phyloP scores from a whole-genome alignment of 2,888 invertebrate species.

The Ormyrus labotus region DNA sequence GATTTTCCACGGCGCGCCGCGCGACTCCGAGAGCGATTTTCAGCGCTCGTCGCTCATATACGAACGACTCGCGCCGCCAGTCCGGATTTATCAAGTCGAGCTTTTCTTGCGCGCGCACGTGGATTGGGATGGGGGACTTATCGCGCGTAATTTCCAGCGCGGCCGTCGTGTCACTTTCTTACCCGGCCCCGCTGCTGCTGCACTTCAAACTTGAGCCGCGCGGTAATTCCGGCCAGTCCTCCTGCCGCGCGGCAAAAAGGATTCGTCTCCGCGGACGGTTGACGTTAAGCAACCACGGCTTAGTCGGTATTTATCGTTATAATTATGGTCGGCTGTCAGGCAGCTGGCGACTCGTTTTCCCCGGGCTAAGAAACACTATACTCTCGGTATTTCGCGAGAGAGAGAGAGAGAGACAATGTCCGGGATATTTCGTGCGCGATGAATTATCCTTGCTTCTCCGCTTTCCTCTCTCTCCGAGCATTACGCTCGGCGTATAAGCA shows the following conservation, averaged over 20 bases:
- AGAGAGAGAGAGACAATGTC: conserved; percentile 9
- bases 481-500: not conserved
- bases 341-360: conserved; percentile 8
- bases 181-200: not conserved
- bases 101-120: too few relatives aligned
- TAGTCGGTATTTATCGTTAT: conserved; percentile 33
- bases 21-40: not conserved
- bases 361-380: conserved; percentile 2
- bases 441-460: conserved; percentile 17
- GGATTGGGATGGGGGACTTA: not conserved
- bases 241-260: not conserved
- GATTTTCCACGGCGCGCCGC: conserved; percentile 19
- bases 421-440: conserved; percentile 7
- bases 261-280: not conserved
- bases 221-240: conserved; percentile 1
- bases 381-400: conserved; percentile 20
- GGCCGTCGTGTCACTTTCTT: conserved; percentile 3
- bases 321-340: conserved; percentile 4
- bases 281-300: not conserved
- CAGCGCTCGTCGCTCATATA: too few relatives aligned
- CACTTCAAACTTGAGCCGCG: conserved; percentile 1
- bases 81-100: not conserved
- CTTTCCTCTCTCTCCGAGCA: not conserved
- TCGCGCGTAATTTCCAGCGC: conserved; percentile 3
- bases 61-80: not conserved